phyloP scores from a whole-genome alignment of 2,797 vertebrate species.

The Okamejei kenojei region DNA sequence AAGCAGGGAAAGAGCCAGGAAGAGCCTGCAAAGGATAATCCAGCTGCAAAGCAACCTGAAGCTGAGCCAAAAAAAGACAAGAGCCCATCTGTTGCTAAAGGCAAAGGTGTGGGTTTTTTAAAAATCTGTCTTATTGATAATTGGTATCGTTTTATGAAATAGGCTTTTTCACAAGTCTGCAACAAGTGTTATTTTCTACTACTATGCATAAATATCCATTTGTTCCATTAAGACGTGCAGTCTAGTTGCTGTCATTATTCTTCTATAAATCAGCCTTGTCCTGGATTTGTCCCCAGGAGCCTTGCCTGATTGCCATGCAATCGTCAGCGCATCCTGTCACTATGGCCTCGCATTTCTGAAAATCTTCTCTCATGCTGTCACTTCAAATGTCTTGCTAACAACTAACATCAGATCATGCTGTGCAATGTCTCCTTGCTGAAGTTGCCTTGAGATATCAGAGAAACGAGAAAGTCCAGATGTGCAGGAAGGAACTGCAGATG shows the following conservation, averaged over 20 bases:
- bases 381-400: not conserved
- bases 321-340: not conserved
- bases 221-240: not conserved
- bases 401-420: not conserved
- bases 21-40: not conserved
- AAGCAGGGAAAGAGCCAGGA: slow-evolving; percentile 19
- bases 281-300: not conserved
- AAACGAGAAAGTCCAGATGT: too few species aligned
- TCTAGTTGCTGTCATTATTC: not conserved
- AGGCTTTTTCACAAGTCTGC: not conserved
- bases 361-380: not conserved
- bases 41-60: not conserved
- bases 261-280: not conserved
- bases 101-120: not conserved
- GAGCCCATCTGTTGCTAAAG: not conserved
- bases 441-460: too few species aligned
- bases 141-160: not conserved
- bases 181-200: not conserved
- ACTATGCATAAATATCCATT: not conserved
- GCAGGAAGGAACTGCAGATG: too few species aligned
- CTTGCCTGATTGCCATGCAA: not conserved
- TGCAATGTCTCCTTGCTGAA: not conserved
- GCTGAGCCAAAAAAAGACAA: not conserved
- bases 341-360: not conserved
- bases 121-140: not conserved